Conservation (phyloP, 2,113 vertebrate species). For the Anhinga rufa region DNA sequence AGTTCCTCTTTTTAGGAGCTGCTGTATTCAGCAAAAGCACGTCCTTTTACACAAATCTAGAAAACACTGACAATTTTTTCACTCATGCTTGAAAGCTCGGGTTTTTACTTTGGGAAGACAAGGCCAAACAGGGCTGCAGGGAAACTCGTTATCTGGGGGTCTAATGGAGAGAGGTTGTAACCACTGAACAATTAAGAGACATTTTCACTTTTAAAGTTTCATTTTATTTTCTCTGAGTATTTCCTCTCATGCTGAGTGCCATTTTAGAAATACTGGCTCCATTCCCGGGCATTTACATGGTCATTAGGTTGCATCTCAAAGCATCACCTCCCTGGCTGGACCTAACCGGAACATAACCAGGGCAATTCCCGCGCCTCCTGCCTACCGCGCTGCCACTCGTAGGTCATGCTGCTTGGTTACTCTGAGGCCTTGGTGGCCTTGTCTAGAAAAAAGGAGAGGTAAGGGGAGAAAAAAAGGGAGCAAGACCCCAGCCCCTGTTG, state of each 20-base stretch:
- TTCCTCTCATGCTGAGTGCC: neutral
- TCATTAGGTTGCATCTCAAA: neutral
- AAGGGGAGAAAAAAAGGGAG: neutral
- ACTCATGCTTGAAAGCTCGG: neutral
- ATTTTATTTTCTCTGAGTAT: neutral
- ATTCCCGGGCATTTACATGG: neutral
- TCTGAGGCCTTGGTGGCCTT: neutral
- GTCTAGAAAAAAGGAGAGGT: neutral
- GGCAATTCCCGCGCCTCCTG: neutral
- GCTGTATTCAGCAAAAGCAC: neutral
- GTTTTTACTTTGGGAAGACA: neutral
- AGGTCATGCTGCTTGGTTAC: accelerated
- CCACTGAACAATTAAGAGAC: neutral
- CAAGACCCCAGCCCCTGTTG: accelerated
- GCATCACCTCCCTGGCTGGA: neutral
- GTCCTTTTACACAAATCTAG: neutral
- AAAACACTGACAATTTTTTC: neutral
- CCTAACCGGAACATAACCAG: accelerated
- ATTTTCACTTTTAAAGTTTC: neutral
- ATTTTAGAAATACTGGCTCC: neutral
- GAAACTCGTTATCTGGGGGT: neutral
- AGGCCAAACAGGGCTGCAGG: neutral
- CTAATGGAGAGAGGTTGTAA: neutral
- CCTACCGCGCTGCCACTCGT: accelerated
- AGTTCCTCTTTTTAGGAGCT: neutral